A percentile compares a stretch with the other conserved stretches of the same genome.
Evolutionary conservation across 2,797 vertebrate genomes (phyloP).

Genomic region (Brachyalestes nurse): DNA sequence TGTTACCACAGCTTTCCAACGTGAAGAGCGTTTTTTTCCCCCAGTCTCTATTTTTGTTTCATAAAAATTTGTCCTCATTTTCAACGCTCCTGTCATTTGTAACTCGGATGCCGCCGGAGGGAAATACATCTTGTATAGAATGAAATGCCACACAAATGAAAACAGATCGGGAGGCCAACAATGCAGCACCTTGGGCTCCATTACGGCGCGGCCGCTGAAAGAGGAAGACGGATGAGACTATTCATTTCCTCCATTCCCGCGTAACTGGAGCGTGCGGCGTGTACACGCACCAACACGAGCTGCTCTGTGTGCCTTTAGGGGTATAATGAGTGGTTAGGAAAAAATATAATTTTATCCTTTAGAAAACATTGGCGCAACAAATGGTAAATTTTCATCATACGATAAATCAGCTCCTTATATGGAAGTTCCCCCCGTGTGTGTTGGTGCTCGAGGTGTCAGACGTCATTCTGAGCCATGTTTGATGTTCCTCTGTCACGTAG

Average conservation of each 20-base stretch:
- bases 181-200: constrained; percentile 74
- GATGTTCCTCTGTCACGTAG: no score
- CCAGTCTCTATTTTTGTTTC: constrained; percentile 51
- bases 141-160: constrained; percentile 84
- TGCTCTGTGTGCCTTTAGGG: constrained; percentile 30
- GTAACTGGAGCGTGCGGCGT: constrained; percentile 50
- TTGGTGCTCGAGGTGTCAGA: no score
- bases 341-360: not conserved
- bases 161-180: constrained; percentile 76
- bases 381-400: no score
- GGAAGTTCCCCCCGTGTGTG: no score
- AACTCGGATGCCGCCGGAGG: constrained; percentile 57
- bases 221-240: constrained; percentile 76
- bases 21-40: constrained; percentile 6
- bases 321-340: constrained; percentile 24
- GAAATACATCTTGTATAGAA: constrained; percentile 65
- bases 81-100: constrained; percentile 61
- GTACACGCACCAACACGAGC: constrained; percentile 32
- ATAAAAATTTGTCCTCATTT: constrained; percentile 82
- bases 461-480: no score
- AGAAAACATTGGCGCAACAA: no score
- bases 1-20: constrained; percentile 5
- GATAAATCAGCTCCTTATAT: no score
- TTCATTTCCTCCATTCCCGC: constrained; percentile 60
- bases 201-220: constrained; percentile 67